phyloP scores from a whole-genome alignment of 2,888 invertebrate species.

The Rhaphigaster nebulosa region DNA sequence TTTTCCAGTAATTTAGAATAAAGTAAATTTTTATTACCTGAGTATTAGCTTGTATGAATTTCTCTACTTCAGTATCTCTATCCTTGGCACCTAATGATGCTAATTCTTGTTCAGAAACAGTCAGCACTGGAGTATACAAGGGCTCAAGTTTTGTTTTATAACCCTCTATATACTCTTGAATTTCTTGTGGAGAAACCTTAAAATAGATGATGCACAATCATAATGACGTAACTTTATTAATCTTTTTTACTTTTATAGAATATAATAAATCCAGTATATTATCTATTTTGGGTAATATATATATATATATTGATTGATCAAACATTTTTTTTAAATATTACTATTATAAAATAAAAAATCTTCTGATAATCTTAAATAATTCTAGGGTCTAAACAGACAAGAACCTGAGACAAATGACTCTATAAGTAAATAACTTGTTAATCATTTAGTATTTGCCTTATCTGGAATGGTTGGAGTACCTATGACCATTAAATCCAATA shows the following conservation, averaged over 20 bases:
- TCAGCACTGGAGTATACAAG: constrained; percentile 84
- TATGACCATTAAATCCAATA: too few species aligned
- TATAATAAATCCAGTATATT: too few species aligned
- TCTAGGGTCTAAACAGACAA: too few species aligned
- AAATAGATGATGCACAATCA: not conserved
- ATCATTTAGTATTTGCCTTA: too few species aligned
- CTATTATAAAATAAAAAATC: too few species aligned
- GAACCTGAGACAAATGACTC: too few species aligned
- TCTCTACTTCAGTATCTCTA: constrained; percentile 85
- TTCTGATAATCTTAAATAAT: too few species aligned
- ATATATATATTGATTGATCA: too few species aligned
- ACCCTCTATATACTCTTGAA: constrained; percentile 81
- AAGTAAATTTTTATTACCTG: constrained; percentile 71
- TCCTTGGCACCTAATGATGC: constrained; percentile 88
- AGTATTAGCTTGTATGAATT: constrained; percentile 95
- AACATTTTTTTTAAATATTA: too few species aligned
- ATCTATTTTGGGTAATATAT: too few species aligned
- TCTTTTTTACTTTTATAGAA: not conserved
- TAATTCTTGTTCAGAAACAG: constrained; percentile 81
- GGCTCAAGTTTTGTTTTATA: constrained; percentile 94
- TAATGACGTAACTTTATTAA: not conserved
- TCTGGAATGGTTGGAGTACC: too few species aligned
- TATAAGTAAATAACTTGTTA: too few species aligned
- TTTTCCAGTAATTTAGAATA: not conserved
- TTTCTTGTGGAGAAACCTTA: constrained; percentile 78